Evolutionary conservation across 2,797 vertebrate genomes (phyloP).

Genomic region (Potorous gilbertii): DNA sequence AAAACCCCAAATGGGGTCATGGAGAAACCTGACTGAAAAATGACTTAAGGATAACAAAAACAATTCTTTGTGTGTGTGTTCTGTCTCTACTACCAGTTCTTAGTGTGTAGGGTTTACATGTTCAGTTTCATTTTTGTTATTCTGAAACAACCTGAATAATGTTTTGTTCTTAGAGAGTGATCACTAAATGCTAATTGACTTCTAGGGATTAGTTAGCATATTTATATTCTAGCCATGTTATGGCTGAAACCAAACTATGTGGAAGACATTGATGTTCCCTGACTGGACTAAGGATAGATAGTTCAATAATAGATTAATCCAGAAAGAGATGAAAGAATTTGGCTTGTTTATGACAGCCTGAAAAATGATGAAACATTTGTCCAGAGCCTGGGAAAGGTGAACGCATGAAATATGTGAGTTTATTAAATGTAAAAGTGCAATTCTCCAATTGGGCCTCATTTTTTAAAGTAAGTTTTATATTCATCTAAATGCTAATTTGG

Average conservation of each 20-base stretch:
- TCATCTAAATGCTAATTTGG: not conserved
- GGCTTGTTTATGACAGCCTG: not conserved
- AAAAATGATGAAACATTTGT: not conserved
- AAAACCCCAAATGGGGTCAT: not conserved
- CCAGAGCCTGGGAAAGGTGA: not conserved
- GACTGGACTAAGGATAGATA: not conserved
- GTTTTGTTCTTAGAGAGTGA: not conserved
- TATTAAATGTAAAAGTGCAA: not conserved
- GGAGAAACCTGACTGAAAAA: not conserved
- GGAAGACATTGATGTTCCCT: not conserved
- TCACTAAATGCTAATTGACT: not conserved
- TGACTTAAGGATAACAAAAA: not conserved
- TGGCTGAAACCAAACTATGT: not conserved
- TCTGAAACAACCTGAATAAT: not conserved
- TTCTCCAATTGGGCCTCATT: not conserved
- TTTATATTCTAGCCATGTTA: not conserved
- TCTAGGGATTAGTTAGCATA: not conserved
- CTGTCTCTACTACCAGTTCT: not conserved
- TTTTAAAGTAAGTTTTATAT: not conserved
- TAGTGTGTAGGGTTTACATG: not conserved
- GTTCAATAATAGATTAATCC: not conserved
- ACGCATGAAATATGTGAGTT: not conserved
- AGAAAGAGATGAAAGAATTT: not conserved
- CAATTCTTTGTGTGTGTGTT: not conserved
- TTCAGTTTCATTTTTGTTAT: not conserved